Conservation (phyloP, 2,797 vertebrate species). For the Chelidonichthys spinosus region DNA sequence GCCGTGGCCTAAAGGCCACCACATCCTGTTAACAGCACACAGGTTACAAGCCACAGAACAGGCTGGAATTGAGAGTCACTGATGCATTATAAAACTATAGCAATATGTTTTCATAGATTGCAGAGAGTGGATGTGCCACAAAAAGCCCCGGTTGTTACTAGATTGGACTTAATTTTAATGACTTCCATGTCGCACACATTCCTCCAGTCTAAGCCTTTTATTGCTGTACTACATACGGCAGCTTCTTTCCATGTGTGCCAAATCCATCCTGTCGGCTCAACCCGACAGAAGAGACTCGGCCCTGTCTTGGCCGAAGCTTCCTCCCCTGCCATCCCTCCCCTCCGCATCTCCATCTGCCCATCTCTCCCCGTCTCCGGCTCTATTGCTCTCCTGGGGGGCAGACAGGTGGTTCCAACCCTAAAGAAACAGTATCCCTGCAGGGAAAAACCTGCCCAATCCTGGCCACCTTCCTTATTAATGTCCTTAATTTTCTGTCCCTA, state of each 20-base stretch:
- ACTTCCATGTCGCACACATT: slow-evolving; percentile 15
- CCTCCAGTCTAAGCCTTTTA: slow-evolving; percentile 25
- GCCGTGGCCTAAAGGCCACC: slow-evolving; percentile 36
- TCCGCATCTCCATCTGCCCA: slow-evolving; percentile 73
- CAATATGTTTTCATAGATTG: slow-evolving; percentile 1
- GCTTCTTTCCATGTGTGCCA: slow-evolving; percentile 41
- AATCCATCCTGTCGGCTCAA: slow-evolving; percentile 32
- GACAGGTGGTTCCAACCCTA: slow-evolving; percentile 78
- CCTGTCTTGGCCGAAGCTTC: slow-evolving; percentile 53
- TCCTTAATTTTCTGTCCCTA: slow-evolving; percentile 49
- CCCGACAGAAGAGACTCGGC: slow-evolving; percentile 35
- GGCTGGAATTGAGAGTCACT: slow-evolving; percentile 13
- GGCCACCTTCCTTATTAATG: slow-evolving; percentile 46
- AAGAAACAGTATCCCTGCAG: slow-evolving; percentile 60
- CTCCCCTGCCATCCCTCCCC: slow-evolving; percentile 43
- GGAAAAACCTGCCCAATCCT: slow-evolving; percentile 65
- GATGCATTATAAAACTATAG: slow-evolving; percentile 1
- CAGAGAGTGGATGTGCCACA: background rate
- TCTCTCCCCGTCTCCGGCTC: slow-evolving; percentile 54
- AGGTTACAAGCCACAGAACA: slow-evolving; percentile 43
- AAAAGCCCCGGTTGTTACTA: background rate
- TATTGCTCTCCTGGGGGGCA: slow-evolving; percentile 59
- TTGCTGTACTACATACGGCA: slow-evolving; percentile 30
- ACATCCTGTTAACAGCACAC: slow-evolving; percentile 41
- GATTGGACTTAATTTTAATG: slow-evolving; percentile 14